Base-by-base conservation (phyloP, 2,888 invertebrate genomes). In the Cheilosia urbana region DNA sequence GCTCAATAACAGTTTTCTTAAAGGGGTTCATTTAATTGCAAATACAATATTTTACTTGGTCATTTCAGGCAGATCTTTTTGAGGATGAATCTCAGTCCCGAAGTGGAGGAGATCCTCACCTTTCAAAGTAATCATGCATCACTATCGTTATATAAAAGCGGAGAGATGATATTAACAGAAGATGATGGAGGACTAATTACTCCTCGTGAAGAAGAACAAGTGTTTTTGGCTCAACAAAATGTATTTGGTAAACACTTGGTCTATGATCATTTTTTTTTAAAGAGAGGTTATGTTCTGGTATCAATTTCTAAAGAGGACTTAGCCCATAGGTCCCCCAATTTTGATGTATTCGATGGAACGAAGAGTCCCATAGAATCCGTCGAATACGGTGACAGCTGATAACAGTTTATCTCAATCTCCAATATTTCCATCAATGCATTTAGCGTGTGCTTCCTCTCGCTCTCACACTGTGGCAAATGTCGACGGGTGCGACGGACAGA, bases 231-330 rank as follows among this genome's bases (percentile, higher is more conserved):
- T 6, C 34, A 73, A 6, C 17, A 17, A 11, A 34, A 73, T 19
- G 53, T 19, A n/a, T 83, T 78, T 37, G 83, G 83, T 83, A 51
- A 68, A 73, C 2, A 30, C 42, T 42, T n/a, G 6, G 4, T 13
- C 4, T 40, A 34, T 30, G 17, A 0, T n/a, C 3, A 2, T 34
- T n/a, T 17, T 17, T 30, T 9, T 34, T n/a, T n/a, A n/a, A n/a
- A 9, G 3, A 24, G 24, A 27, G 27, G 27, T 6, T 27, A 27
- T 27, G 27, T 27, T 27, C 27, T 5, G 27, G 27, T 27, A 27
- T 27, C 27, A 5, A 27, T 27, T 5, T 27, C 27, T 4, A 27
- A 21, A 21, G n/a, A n/a, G n/a, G n/a, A n/a, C n/a, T n/a, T n/a
- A n/a, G n/a, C n/a, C n/a, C n/a, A 21, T 2, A 21, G 21, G 24